Conservation (phyloP, 2,113 vertebrate genomes). For the Oenanthe oenanthe region DNA sequence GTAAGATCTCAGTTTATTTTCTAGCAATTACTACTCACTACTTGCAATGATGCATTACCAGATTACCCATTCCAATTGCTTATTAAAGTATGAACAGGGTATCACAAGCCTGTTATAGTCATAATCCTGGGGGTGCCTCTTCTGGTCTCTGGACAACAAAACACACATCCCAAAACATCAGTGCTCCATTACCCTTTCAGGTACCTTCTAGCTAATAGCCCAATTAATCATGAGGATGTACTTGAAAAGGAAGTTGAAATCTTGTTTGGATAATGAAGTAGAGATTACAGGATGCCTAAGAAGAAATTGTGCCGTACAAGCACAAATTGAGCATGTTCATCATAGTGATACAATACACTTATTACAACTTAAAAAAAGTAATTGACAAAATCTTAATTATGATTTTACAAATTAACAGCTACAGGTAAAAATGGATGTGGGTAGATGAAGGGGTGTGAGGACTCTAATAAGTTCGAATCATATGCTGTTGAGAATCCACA, state of each 20-base stretch:
- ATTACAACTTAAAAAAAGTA: not conserved
- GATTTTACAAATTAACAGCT: slow-evolving; percentile 35
- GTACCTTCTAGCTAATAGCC: slow-evolving; percentile 66
- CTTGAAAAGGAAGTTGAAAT: slow-evolving; percentile 58
- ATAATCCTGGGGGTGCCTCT: slow-evolving; percentile 9
- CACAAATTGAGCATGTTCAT: slow-evolving; percentile 36
- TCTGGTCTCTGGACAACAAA: slow-evolving; percentile 33
- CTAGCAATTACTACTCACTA: slow-evolving; percentile 10
- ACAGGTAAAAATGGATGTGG: not conserved
- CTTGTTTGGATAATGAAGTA: slow-evolving; percentile 64
- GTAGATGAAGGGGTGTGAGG: not conserved
- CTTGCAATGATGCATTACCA: not conserved
- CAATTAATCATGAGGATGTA: slow-evolving; percentile 67
- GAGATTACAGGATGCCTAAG: slow-evolving; percentile 54
- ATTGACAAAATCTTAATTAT: slow-evolving; percentile 44
- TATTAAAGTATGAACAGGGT: slow-evolving; percentile 16
- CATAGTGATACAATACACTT: not conserved
- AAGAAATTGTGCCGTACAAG: slow-evolving; percentile 36
- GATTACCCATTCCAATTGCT: slow-evolving; percentile 18
- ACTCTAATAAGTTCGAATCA: not conserved
- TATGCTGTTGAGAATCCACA: not conserved
- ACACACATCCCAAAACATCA: slow-evolving; percentile 36
- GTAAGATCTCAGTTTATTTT: slow-evolving; percentile 41
- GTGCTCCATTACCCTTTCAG: slow-evolving; percentile 19
- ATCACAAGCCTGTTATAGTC: slow-evolving; percentile 2